Conservation (phyloP, 2,113 vertebrate species). For the Cyanocitta stelleri region DNA sequence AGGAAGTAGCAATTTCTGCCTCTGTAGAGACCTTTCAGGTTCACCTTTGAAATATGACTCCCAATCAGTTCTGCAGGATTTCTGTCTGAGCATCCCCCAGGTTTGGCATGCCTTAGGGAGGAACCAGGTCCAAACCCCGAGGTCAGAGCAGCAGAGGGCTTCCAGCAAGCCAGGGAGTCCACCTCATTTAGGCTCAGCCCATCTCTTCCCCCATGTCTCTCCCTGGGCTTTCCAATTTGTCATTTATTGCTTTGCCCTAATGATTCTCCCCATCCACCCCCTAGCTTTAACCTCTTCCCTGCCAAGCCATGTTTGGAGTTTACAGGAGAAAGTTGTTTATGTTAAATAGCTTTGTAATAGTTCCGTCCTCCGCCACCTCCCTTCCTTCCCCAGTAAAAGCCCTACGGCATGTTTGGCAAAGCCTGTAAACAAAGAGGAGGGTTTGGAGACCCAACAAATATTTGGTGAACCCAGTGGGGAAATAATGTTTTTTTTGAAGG, state of each 20-base stretch:
- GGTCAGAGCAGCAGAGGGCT: background rate
- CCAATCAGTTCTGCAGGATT: background rate
- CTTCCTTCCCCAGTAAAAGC: conserved; percentile 53
- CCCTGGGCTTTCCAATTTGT: background rate
- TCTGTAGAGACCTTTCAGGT: background rate
- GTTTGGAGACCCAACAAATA: background rate
- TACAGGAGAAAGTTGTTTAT: conserved; percentile 47
- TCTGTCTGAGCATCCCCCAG: background rate
- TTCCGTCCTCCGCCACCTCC: conserved; percentile 48
- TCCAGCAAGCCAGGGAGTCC: background rate
- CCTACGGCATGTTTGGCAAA: background rate
- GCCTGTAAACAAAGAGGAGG: conserved; percentile 4
- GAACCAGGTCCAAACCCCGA: background rate
- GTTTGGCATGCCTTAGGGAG: background rate
- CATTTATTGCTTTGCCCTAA: background rate
- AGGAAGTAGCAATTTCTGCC: background rate
- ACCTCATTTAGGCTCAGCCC: background rate
- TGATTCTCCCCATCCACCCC: background rate
- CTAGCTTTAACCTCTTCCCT: conserved; percentile 41
- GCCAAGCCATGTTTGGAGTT: background rate
- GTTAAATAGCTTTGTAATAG: conserved; percentile 26
- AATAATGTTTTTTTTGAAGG: background rate
- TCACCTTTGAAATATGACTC: background rate
- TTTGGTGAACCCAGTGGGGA: conserved; percentile 14
- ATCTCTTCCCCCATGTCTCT: background rate